Evolutionary conservation across 2,888 invertebrate species (phyloP), one percentile per base, ranked within the genome.

Genomic region (Rhogogaster chlorosoma): DNA sequence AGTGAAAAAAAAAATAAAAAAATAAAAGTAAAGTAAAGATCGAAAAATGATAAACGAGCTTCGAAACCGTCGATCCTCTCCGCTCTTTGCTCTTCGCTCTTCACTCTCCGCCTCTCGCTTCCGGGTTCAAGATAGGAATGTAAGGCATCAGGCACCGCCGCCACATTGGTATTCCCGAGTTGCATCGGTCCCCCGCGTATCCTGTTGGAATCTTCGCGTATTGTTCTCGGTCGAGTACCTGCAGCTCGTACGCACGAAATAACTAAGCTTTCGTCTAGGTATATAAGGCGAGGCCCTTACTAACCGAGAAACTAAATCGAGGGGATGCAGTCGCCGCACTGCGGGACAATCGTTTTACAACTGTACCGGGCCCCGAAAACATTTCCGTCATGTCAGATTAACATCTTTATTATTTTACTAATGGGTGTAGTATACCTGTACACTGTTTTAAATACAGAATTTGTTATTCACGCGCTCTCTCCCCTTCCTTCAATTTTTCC

Each of bases 171-270:
- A 80, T 80, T 80, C 80, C 61, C 38, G 18, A 15, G 80, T 80
- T 80, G 80, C 80, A 80, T 80, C 32, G 80, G 22, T 22, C 36
- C 36, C 36, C 12, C 61, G 36, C 36, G 29, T 80, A 80, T 80
- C 80, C 57, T 61, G 61, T 6, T 26, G 38, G n/a, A 36, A 61
- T 80, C 57, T 80, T 80, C 80, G 57, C 80, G 80, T 80, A 80
- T 80, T 80, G 80, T 80, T 80, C 80, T 80, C 80, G 80, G 57
- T 80, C 61, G 57, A 61, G 42, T 73, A 73, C 71, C 38, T 73
- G 26, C 12, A 22, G 15, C 10, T 36, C 18, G 10, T 73, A 73
- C 38, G 42, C 71, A 38, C 36, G 71, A 73, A 42, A 42, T 73
- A 73, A 22, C 42, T 12, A 1, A n/a, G 29, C 38, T 73, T 42